Evolutionary conservation across 2,113 vertebrate genomes (phyloP), one percentile per base, ranked within the genome.

Genomic region (Microcebus tavaratra): DNA sequence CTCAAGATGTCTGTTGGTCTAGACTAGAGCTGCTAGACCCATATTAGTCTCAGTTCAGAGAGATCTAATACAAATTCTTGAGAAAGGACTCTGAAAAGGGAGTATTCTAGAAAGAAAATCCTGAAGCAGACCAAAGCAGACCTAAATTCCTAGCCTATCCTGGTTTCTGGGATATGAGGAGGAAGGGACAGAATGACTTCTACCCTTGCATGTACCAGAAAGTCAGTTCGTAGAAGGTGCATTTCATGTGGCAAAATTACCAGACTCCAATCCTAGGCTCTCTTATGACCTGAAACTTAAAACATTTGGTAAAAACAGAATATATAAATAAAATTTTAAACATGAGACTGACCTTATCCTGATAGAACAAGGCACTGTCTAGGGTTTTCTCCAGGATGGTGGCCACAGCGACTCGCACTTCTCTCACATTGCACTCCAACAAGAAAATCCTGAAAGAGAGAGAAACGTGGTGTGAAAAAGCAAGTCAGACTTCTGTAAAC

Each of bases 321-420:
- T 0, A 13, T 27, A 55, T 25, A 89, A 45, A 39, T 70, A 61
- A 45, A 4, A 53, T 15, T 68, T 55, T 55, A 63, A 65, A 95
- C n/a, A 91, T 0, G 67, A 94, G 95, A 97, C 98, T 95, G 88
- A 99, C 99, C 99, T 99, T 99, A 95, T 99, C 99, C 97, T 99
- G 99, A 97, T 99, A 99, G 96, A 99, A 99, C 97, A 99, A 99
- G 82, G 99, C 99, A 96, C 99, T 99, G 98, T 99, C 99, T 23
- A 99, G 98, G 27, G 99, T 99, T 98, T 99, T 99, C 98, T 99
- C 99, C 61, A 99, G 99, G 98, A 99, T 98, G n/a, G 99, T 99
- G 42, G 99, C 99, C 72, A 99, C 99, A 81, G 99, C 99, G 84
- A 99, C 98, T 90, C 99, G 98, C 36, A 99, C 99, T 97, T 99